Percentiles rank a stretch among this genome's conserved stretches.
Evolutionary conservation across 2,888 invertebrate genomes (phyloP).

Genomic region (Drosophila prostipennis): DNA sequence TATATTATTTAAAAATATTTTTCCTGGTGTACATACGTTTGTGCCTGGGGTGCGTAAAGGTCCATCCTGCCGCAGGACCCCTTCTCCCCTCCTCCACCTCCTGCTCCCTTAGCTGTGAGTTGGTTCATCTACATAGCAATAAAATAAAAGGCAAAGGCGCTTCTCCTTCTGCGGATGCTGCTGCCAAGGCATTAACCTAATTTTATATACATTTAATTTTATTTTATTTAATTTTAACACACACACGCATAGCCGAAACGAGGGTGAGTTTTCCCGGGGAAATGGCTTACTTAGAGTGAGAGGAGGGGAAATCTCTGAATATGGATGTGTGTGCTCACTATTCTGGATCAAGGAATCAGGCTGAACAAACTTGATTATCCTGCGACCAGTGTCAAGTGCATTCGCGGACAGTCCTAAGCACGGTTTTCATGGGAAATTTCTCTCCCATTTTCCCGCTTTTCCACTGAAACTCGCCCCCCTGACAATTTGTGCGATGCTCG

Average conservation of each 20-base stretch:
- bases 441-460: neutral
- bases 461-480: slow-evolving; percentile 11
- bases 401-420: slow-evolving; percentile 71
- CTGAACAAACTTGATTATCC: slow-evolving; percentile 35
- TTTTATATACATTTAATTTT: slow-evolving; percentile 80
- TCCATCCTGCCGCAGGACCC: slow-evolving; percentile 31
- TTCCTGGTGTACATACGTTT: slow-evolving; percentile 44
- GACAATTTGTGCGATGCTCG: slow-evolving; percentile 74
- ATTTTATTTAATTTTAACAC: slow-evolving; percentile 78
- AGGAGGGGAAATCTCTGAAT: slow-evolving; percentile 4
- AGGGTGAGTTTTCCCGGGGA: neutral
- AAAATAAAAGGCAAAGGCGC: slow-evolving; percentile 70
- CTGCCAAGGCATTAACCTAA: slow-evolving; percentile 72
- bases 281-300: neutral
- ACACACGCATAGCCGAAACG: slow-evolving; percentile 37
- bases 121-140: slow-evolving; percentile 77
- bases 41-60: slow-evolving; percentile 46
- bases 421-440: slow-evolving; percentile 50
- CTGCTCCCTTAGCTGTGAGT: slow-evolving; percentile 26
- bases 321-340: slow-evolving; percentile 9
- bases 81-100: neutral
- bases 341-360: slow-evolving; percentile 12
- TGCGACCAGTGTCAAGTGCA: slow-evolving; percentile 57
- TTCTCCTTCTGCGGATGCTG: slow-evolving; percentile 27
- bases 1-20: neutral